Base-by-base conservation (phyloP, 2,113 vertebrate genomes). In the Amphiprion ocellaris region DNA sequence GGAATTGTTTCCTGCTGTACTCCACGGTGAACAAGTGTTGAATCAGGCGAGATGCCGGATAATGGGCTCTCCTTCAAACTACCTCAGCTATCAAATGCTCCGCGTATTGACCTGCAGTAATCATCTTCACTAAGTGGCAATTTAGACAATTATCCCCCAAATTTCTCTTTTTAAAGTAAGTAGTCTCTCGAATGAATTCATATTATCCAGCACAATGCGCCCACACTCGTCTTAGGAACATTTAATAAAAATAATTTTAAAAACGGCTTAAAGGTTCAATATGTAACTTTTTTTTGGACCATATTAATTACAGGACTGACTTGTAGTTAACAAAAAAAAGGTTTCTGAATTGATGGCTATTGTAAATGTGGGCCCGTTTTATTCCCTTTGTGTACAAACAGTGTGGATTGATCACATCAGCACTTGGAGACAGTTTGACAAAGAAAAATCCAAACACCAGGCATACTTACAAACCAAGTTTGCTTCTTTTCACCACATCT, bases 21-120 rank as follows among this genome's bases (percentile, higher is more conserved):
- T 81, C 52, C 60, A 62, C 15, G 33, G 68, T 33, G 67, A 78
- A 63, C 69, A 52, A 81, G 67, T 28, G 69, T 61, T 54, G 54
- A 60, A 72, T 74, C 6, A 7, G 70, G 28, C 33, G 55, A 72
- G 70, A 73, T 52, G 69, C 44, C 50, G 30, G 78, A 68, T 90
- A 92, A 93, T 87, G 75, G 74, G 83, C 39, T 90, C 81, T 70
- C 69, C 68, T 87, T 77, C 73, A 84, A 77, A 75, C 65, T 70
- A 75, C 74, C 78, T 87, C 74, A 44, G 68, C 44, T 63, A 72
- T 90, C 82, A 87, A 78, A 74, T 37, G 67, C 82, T 79, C 63
- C n/a, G 17, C 19, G 0, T 62, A 73, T 74, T 83, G 83, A 85
- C 77, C 86, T 28, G n/a, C 62, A 26, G 77, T 81, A 84, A 90